Conservation (phyloP, 2,113 vertebrate species). For the Pelmatolapia mariae region DNA sequence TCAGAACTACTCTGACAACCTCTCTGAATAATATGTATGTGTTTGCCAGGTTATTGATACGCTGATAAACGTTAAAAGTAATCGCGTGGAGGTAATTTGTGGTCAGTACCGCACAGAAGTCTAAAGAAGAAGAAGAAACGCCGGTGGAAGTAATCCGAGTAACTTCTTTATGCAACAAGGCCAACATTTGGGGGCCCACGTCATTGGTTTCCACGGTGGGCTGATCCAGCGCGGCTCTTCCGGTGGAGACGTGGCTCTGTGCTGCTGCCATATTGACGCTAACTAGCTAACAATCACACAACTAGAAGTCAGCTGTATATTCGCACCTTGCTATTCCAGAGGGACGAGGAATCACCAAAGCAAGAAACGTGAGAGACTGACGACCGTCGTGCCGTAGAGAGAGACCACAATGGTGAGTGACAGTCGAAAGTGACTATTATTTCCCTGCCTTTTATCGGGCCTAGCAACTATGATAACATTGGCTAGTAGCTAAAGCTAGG, state of each 20-base stretch:
- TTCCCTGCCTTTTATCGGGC: constrained; percentile 17
- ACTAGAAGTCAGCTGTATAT: neutral
- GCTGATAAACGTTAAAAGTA: neutral
- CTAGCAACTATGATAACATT: constrained; percentile 45
- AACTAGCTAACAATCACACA: constrained; percentile 38
- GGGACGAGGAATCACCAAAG: neutral
- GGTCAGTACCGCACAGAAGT: no score
- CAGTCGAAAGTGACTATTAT: neutral
- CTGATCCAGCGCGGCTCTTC: constrained; percentile 46
- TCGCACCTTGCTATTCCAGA: neutral
- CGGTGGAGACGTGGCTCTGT: constrained; percentile 72
- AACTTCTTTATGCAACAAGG: neutral
- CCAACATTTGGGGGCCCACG: constrained; percentile 32
- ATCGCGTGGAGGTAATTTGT: neutral
- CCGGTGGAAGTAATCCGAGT: neutral
- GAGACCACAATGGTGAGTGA: constrained; percentile 63
- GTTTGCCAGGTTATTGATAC: neutral
- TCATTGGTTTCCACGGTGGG: constrained; percentile 52
- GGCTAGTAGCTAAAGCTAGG: constrained; percentile 26
- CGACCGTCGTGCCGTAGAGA: constrained; percentile 4
- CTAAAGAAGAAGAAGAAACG: neutral
- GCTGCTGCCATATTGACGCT: constrained; percentile 67
- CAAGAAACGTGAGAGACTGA: neutral
- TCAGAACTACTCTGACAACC: neutral
- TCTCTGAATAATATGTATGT: neutral